Conservation (phyloP, 2,797 vertebrate genomes). For the Gephyroberyx darwinii region DNA sequence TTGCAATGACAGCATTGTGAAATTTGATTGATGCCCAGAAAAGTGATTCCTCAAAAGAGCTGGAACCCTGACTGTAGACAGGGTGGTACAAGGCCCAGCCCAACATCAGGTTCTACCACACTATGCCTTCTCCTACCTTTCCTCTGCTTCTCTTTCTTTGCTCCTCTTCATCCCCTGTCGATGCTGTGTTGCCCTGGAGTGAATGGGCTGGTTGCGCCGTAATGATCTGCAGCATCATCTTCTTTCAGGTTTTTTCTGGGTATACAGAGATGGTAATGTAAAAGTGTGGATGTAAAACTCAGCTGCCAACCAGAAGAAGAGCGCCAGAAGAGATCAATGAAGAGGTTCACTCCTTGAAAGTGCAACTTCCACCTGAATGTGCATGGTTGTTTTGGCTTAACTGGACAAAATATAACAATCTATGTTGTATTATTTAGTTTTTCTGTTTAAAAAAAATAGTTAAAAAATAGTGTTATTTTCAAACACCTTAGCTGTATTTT, state of each 20-base stretch:
- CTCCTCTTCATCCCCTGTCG: slow-evolving; percentile 43
- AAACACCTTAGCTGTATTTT: background rate
- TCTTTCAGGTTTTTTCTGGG: slow-evolving; percentile 40
- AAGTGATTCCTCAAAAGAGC: background rate
- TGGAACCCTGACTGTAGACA: background rate
- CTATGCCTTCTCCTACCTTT: slow-evolving; percentile 39
- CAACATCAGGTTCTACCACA: slow-evolving; percentile 63
- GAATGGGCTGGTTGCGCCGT: slow-evolving; percentile 49
- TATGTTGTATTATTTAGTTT: background rate
- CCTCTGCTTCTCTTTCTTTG: slow-evolving; percentile 63
- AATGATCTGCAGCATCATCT: slow-evolving; percentile 27
- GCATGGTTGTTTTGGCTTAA: background rate
- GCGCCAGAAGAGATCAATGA: slow-evolving; percentile 18
- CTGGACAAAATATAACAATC: background rate
- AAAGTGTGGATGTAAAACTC: slow-evolving; percentile 7
- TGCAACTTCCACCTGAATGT: background rate
- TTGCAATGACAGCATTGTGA: background rate
- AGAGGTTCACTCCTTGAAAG: slow-evolving; percentile 15
- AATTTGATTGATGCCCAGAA: background rate
- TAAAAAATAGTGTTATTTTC: background rate
- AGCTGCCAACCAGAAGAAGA: slow-evolving; percentile 20
- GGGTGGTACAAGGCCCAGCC: background rate
- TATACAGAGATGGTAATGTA: background rate
- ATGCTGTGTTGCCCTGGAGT: slow-evolving; percentile 52
- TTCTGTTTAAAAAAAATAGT: background rate